Evolutionary conservation across 1,140 invertebrate species (phyloP).

Genomic region (Camponotus pennsylvanicus): DNA sequence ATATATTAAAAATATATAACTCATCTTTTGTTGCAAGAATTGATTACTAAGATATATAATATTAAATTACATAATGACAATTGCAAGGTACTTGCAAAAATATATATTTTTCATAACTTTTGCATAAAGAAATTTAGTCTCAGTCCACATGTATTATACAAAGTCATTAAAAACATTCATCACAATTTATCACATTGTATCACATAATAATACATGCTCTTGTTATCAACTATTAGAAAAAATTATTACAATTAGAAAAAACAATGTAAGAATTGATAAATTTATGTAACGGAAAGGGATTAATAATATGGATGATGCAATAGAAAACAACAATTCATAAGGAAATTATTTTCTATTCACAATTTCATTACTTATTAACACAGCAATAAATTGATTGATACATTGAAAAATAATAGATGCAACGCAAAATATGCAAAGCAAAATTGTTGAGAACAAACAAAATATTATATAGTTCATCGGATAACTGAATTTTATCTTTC

Average conservation of each 20-base stretch:
- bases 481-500: neutral
- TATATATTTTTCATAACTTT: conserved; percentile 1
- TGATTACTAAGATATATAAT: neutral
- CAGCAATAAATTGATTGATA: neutral
- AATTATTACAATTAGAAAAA: neutral
- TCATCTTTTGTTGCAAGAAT: neutral
- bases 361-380: neutral
- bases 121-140: neutral
- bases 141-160: neutral
- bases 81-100: neutral
- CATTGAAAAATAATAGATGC: neutral
- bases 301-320: neutral
- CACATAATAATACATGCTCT: too few species aligned
- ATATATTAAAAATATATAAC: neutral
- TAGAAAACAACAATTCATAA: neutral
- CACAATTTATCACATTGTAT: too few species aligned
- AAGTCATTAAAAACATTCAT: neutral
- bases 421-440: neutral
- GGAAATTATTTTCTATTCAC: neutral
- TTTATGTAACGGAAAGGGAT: neutral
- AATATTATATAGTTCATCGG: neutral
- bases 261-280: neutral
- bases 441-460: neutral
- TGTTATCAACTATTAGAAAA: too few species aligned
- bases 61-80: neutral